Evolutionary conservation across 2,113 vertebrate genomes (phyloP).

Genomic region (Trematocara variabile): DNA sequence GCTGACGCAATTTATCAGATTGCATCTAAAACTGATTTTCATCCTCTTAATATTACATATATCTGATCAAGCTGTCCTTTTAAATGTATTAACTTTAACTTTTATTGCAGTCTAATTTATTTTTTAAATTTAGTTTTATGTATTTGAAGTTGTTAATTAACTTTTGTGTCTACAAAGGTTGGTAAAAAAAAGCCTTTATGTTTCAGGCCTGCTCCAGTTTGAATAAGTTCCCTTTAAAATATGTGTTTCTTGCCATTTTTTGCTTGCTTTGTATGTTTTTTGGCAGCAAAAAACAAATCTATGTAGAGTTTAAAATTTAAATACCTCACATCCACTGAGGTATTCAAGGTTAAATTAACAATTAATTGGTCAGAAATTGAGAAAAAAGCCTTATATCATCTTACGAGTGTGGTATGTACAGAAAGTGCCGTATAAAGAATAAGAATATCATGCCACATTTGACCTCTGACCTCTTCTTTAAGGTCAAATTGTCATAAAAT

Average conservation of each 20-base stretch:
- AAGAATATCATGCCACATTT: not conserved
- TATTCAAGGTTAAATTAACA: not conserved
- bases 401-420: rapidly evolving
- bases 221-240: not conserved
- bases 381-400: not conserved
- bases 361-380: rapidly evolving
- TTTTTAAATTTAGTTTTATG: rapidly evolving
- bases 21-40: not conserved
- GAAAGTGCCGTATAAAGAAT: rapidly evolving
- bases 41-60: not conserved
- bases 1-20: not conserved
- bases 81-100: not conserved
- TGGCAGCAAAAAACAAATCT: not conserved
- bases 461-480: not conserved
- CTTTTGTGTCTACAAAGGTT: not conserved
- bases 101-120: rapidly evolving
- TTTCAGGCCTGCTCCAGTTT: not conserved
- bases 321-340: not conserved
- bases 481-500: not conserved
- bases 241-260: not conserved
- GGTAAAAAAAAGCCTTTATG: not conserved
- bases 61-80: not conserved
- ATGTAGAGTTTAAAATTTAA: not conserved
- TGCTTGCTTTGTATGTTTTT: not conserved
- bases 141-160: not conserved